phyloP scores from a whole-genome alignment of 2,797 vertebrate genomes.

The Zenarchopterus dispar region DNA sequence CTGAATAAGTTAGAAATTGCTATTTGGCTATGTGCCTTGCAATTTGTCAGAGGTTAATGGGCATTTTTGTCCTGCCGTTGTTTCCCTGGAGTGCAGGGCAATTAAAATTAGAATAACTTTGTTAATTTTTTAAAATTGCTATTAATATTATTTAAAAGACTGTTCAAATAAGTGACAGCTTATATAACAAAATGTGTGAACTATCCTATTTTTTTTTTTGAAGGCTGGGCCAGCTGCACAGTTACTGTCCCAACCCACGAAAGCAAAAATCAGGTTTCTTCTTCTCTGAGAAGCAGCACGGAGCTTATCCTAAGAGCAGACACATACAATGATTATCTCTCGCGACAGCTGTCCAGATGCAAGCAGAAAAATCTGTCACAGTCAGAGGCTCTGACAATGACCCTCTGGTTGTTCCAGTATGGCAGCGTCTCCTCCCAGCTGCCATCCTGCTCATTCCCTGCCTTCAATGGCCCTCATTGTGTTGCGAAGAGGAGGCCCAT shows the following conservation, averaged over 20 bases:
- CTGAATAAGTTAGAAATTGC: constrained; percentile 48
- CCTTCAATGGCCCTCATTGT: constrained; percentile 80
- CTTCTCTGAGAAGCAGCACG: constrained; percentile 30
- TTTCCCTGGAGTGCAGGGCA: constrained; percentile 3
- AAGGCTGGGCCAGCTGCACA: too few relatives aligned
- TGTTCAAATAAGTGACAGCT: too few relatives aligned
- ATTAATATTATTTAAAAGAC: too few relatives aligned
- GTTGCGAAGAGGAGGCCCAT: constrained; percentile 72
- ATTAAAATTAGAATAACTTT: neutral
- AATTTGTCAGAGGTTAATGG: constrained; percentile 25
- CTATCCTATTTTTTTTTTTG: too few relatives aligned
- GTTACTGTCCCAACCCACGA: constrained; percentile 2
- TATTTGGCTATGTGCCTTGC: constrained; percentile 14
- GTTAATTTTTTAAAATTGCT: neutral
- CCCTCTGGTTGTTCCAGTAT: constrained; percentile 41
- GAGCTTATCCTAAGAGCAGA: constrained; percentile 33
- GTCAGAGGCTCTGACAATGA: constrained; percentile 30
- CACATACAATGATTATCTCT: constrained; percentile 29
- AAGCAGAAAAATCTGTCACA: constrained; percentile 52
- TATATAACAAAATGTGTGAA: too few relatives aligned
- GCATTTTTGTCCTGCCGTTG: constrained; percentile 7
- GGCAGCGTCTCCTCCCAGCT: constrained; percentile 65
- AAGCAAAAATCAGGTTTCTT: constrained; percentile 18
- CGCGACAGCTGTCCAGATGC: constrained; percentile 59
- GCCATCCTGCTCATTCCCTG: constrained; percentile 55